These are phyloP conservation scores for Dyspetes luteomarginatus DNA, from an alignment of 2,888 invertebrate species.

Conservation along the genomic window DNA sequence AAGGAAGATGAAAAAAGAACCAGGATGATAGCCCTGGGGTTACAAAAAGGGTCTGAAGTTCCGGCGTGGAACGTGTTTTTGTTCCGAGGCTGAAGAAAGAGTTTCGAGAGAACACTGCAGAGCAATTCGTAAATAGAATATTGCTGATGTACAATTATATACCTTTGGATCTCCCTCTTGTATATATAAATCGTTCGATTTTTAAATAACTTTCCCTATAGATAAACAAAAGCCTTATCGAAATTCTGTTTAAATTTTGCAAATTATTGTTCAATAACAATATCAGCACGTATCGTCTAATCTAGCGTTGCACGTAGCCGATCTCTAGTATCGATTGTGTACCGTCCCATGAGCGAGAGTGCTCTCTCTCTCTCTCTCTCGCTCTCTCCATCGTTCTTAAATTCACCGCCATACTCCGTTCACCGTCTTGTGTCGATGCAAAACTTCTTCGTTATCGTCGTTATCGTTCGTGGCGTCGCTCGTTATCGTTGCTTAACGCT, in stretches of 20 bases:
- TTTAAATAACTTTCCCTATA: too few species aligned
- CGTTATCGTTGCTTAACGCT: constrained; percentile 78
- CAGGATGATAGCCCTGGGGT: background rate
- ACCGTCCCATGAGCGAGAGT: constrained; percentile 8
- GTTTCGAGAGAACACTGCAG: background rate
- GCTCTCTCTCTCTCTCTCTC: background rate
- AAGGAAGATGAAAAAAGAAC: constrained; percentile 25
- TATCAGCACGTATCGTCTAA: background rate
- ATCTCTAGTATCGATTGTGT: constrained; percentile 39
- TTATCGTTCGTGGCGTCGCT: constrained; percentile 73
- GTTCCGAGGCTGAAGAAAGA: too few species aligned
- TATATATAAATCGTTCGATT: background rate
- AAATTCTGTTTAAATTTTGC: background rate
- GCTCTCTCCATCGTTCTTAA: background rate
- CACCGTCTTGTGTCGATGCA: constrained; percentile 64
- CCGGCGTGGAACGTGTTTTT: background rate
- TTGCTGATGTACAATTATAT: background rate
- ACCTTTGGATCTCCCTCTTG: background rate
- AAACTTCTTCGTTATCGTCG: constrained; percentile 72
- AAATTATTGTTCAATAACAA: background rate
- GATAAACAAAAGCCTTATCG: background rate
- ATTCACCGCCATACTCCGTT: constrained; percentile 12
- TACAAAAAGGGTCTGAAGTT: constrained; percentile 20
- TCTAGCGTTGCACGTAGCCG: background rate
- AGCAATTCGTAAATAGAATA: background rate